Evolutionary conservation across 2,113 vertebrate species (phyloP), one percentile per base, ranked within the genome.

Genomic region (Chascanopsetta lugubris): DNA sequence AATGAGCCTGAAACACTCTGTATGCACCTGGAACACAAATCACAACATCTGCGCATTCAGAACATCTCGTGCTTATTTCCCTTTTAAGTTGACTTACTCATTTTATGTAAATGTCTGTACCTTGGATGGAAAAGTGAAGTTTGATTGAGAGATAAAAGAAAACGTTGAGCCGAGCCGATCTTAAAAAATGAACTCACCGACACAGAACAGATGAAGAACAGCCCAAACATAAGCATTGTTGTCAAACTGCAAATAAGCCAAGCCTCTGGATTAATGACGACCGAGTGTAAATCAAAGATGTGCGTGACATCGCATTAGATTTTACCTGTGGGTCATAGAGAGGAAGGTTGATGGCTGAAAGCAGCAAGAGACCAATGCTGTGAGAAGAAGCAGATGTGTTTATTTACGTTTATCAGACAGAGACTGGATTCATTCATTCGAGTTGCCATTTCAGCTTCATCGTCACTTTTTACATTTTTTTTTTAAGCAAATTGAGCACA

Each of bases 171-270:
- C n/a, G n/a, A n/a, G n/a, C n/a, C n/a, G n/a, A n/a, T n/a, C n/a
- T n/a, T n/a, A n/a, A n/a, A n/a, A n/a, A n/a, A n/a, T n/a, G n/a
- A n/a, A n/a, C 50, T 32, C 29, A 98, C 97, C 97, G 55, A 94
- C 85, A 80, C 95, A 97, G 75, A 90, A 8, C 49, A 95, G 86
- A 64, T 99, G 96, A 79, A 93, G 80, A 3, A 92, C 22, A 27
- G 94, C 96, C 97, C 97, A 99, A 22, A 92, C 84, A 87, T 98
- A 98, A 67, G 94, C 92, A 0, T 88, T 90, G 57, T 71, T 66
- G 88, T 97, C 94, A 87, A 95, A 95, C 97, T 99, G 87, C 50
- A 72, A 60, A 21, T 40, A 0, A 12, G 8, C 0, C 9, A 61
- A 30, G 49, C 5, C 0, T 5, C 20, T 17, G 7, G 5, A 34